Conservation (phyloP, 2,888 invertebrate genomes). For the Drosophila phalerata region DNA sequence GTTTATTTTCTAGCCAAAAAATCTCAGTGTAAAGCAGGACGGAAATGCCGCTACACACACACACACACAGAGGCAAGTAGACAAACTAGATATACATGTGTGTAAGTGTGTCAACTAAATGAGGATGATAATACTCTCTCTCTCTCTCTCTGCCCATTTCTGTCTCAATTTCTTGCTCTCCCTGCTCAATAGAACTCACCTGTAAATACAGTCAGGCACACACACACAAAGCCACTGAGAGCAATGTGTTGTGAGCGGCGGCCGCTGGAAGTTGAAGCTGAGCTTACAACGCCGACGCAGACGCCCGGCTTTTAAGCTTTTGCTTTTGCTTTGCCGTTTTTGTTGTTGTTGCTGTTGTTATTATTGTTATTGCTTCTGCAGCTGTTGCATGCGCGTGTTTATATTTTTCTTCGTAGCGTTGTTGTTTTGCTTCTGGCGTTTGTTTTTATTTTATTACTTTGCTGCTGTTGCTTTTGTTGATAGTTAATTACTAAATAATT, state of each 20-base stretch:
- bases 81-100: neutral
- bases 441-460: constrained; percentile 12
- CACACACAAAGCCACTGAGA: constrained; percentile 18
- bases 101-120: neutral
- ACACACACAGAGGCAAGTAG: neutral
- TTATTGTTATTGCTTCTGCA: constrained; percentile 23
- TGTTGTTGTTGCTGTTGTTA: constrained; percentile 1
- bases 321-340: neutral
- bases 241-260: constrained; percentile 10
- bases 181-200: constrained; percentile 37
- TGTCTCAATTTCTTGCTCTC: neutral
- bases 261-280: constrained; percentile 14
- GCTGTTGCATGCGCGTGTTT: constrained; percentile 51
- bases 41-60: constrained; percentile 23
- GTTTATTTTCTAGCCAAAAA: constrained; percentile 3
- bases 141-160: neutral
- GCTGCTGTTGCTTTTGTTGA: constrained; percentile 11
- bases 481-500: constrained; percentile 43
- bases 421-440: constrained; percentile 16
- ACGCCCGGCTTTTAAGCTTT: constrained; percentile 37
- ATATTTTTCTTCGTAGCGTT: neutral
- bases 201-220: constrained; percentile 32
- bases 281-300: constrained; percentile 46
- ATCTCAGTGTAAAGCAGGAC: neutral
- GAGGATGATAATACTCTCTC: constrained; percentile 1